Base-by-base conservation (phyloP, 2,888 invertebrate species). In the Drosophila macrothrix region DNA sequence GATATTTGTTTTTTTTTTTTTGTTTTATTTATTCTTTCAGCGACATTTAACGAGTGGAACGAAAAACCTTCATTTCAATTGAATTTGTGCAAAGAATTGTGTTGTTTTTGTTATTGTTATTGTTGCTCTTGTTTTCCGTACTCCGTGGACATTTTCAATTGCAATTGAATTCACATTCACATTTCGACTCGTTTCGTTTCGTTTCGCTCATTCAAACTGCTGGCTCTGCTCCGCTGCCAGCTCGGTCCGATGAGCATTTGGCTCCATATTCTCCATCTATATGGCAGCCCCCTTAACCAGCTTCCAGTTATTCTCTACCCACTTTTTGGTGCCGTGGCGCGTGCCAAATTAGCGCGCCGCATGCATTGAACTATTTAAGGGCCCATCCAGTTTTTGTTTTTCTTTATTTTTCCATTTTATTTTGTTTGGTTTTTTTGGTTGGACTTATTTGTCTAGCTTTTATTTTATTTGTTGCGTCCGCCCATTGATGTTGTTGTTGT, bases 131-230 rank as follows among this genome's bases (percentile, higher is more conserved):
- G 50, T 41, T 16, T 16, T 4, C 28, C 22, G 39, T 56, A 19
- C 31, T 55, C 65, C 64, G 41, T 66, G 59, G 58, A 52, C 76
- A 71, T 61, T 76, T 80, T 83, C 81, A 81, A 85, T 88, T 90
- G 88, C 90, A 88, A 88, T 88, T 90, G 84, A 88, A 84, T 84
- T 83, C 86, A 73, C 78, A 90, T 88, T 88, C 87, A 83, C 87
- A 83, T 86, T 83, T 78, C 54, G 62, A 46, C 74, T 55, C 55
- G 33, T 54, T 19, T 77, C 55, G 71, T 65, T 41, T 55, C 61
- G 59, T 76, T 64, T 68, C 66, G 72, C 70, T 76, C 68, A 69
- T 73, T 73, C 60, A 72, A 69, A 41, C 66, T 55, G 63, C 67
- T 55, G 63, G 49, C 77, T 37, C 37, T 58, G 60, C 73, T 56